A percentile compares a stretch with the other conserved stretches of the same genome.
Conservation (phyloP, 2,797 vertebrate genomes). For the Enteromius trimaculatus region DNA sequence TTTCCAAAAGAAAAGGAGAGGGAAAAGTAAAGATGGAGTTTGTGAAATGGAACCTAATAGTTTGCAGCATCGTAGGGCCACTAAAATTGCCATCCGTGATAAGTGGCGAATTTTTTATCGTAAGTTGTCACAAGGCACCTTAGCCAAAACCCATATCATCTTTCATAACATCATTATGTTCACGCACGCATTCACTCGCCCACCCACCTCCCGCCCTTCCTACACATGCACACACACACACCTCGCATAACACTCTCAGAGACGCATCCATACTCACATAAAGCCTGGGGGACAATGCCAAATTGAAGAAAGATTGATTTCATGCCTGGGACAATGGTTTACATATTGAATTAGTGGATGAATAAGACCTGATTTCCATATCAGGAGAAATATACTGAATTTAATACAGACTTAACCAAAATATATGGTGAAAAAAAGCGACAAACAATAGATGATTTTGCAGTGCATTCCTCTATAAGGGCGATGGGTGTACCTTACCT, state of each 20-base stretch:
- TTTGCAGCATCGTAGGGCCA: constrained; percentile 99
- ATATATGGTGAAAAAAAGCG: background rate
- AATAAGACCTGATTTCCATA: constrained; percentile 71
- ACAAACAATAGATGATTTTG: constrained; percentile 17
- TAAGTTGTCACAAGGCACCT: constrained; percentile 97
- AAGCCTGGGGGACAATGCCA: constrained; percentile 80
- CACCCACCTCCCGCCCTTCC: constrained; percentile 39
- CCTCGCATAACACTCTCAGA: constrained; percentile 50
- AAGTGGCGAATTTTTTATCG: constrained; percentile 88
- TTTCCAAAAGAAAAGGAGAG: constrained; percentile 61
- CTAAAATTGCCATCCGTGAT: constrained; percentile 96
- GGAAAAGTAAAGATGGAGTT: constrained; percentile 81
- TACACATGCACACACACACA: constrained; percentile 15
- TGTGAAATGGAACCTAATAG: constrained; percentile 95
- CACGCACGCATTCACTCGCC: constrained; percentile 52
- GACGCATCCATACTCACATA: constrained; percentile 57
- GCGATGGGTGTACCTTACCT: constrained; percentile 8
- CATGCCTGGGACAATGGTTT: constrained; percentile 61
- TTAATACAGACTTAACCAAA: constrained; percentile 63
- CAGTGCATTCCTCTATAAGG: constrained; percentile 3
- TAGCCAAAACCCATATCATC: constrained; percentile 90
- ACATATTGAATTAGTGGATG: constrained; percentile 68
- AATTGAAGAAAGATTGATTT: constrained; percentile 78
- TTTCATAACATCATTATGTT: constrained; percentile 69
- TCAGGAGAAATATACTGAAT: constrained; percentile 62